These are phyloP conservation scores for Pseudomyrmex sp. DNA, from an alignment of 1,140 invertebrate genomes.

Conservation along the genomic window DNA sequence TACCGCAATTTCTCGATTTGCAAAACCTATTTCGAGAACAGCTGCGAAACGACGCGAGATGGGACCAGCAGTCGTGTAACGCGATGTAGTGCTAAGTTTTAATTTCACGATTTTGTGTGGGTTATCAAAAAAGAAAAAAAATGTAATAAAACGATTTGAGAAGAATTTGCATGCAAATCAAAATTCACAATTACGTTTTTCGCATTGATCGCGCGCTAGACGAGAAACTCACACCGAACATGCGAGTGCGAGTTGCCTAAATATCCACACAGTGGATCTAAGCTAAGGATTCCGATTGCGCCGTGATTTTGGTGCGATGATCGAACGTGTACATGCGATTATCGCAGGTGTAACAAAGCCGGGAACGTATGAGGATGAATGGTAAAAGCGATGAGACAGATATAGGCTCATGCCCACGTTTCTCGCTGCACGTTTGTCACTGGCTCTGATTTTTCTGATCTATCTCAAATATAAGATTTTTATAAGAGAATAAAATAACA, in stretches of 20 bases:
- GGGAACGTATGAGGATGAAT: conserved; percentile 58
- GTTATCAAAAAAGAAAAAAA: not conserved
- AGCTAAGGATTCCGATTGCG: conserved; percentile 26
- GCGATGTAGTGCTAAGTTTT: conserved; percentile 14
- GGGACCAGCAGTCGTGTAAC: conserved; percentile 84
- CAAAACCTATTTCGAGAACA: conserved; percentile 62
- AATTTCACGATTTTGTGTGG: not conserved
- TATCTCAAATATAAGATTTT: too few relatives aligned
- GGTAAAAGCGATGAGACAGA: conserved; percentile 60
- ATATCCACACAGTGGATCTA: conserved; percentile 19
- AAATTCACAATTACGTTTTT: not conserved
- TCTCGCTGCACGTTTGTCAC: conserved; percentile 22
- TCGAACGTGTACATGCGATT: conserved; percentile 51
- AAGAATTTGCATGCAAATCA: conserved; percentile 11
- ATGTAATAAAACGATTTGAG: not conserved
- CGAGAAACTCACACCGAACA: conserved; percentile 13
- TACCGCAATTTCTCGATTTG: conserved; percentile 59
- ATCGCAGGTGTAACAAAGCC: conserved; percentile 42
- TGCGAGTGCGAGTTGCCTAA: conserved; percentile 41
- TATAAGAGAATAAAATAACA: too few relatives aligned
- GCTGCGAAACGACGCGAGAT: conserved; percentile 80
- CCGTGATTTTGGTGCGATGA: conserved; percentile 29
- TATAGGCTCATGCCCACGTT: conserved; percentile 10
- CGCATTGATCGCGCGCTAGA: conserved; percentile 13
- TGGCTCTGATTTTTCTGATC: not conserved